Percentiles rank a stretch among this genome's conserved stretches.
Conservation (phyloP, 2,797 vertebrate genomes). For the Xenentodon cancila region DNA sequence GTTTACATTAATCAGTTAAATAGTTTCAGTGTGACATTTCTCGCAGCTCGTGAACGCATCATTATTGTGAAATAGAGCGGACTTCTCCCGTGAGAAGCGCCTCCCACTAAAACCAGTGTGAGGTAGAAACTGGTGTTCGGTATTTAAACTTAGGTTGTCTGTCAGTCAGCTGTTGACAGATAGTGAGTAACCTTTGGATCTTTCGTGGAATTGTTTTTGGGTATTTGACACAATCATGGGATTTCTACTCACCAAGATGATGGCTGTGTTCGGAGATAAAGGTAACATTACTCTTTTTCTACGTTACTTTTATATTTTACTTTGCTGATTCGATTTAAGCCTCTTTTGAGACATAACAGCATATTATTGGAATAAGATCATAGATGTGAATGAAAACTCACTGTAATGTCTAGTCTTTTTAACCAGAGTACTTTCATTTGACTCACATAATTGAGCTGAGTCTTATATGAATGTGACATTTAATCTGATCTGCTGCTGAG, state of each 20-base stretch:
- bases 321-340: not conserved
- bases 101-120: conserved; percentile 17
- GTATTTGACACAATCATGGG: conserved; percentile 71
- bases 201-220: not conserved
- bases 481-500: not conserved
- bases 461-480: not conserved
- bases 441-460: not conserved
- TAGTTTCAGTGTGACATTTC: not conserved
- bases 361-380: fast-evolving
- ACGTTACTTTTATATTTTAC: not conserved
- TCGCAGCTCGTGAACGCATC: conserved; percentile 25
- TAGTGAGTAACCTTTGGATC: not conserved
- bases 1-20: too few relatives aligned
- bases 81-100: conserved; percentile 9
- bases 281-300: conserved; percentile 59
- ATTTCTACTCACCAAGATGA: conserved; percentile 80
- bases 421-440: not conserved
- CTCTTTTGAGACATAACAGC: fast-evolving
- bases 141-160: not conserved
- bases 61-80: not conserved
- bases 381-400: not conserved
- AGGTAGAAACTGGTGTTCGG: not conserved
- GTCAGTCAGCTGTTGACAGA: conserved; percentile 23
- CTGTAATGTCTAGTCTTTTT: not conserved
- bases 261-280: conserved; percentile 83